Percentiles rank a stretch among this genome's conserved stretches.
These are phyloP conservation scores for Nymphalis io DNA, from an alignment of 1,140 invertebrate genomes.

Conservation along the genomic window DNA sequence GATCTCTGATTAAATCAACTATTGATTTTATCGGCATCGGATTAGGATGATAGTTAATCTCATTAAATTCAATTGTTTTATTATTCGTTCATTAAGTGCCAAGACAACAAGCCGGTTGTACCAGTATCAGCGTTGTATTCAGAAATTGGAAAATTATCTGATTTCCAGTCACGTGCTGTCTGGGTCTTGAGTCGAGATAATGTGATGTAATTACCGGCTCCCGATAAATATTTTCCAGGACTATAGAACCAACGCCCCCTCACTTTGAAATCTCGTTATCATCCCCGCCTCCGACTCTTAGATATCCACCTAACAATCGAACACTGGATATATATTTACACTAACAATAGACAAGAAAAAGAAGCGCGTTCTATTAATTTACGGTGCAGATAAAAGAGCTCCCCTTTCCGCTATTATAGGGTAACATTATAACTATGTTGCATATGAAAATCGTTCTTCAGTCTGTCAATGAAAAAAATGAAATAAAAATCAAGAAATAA, in stretches of 20 bases:
- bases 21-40: background rate
- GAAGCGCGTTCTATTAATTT: constrained; percentile 1
- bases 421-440: too few relatives aligned
- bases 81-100: background rate
- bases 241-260: constrained; percentile 18
- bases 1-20: background rate
- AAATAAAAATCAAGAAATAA: too few relatives aligned
- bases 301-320: constrained; percentile 18
- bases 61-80: constrained; percentile 3
- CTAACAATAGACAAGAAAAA: constrained; percentile 6
- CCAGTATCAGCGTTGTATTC: constrained; percentile 19
- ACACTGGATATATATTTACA: constrained; percentile 18
- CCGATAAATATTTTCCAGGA: constrained; percentile 32
- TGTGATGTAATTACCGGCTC: constrained; percentile 38
- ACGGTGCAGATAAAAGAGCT: constrained; percentile 4
- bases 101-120: constrained; percentile 14
- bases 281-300: constrained; percentile 8
- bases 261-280: constrained; percentile 21
- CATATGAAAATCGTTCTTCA: too few relatives aligned
- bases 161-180: constrained; percentile 37
- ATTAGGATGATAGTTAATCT: background rate
- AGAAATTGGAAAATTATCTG: constrained; percentile 40
- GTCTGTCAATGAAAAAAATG: too few relatives aligned
- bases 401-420: background rate
- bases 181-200: constrained; percentile 28